Evolutionary conservation across 2,113 vertebrate genomes (phyloP).

Genomic region (Calonectris borealis): DNA sequence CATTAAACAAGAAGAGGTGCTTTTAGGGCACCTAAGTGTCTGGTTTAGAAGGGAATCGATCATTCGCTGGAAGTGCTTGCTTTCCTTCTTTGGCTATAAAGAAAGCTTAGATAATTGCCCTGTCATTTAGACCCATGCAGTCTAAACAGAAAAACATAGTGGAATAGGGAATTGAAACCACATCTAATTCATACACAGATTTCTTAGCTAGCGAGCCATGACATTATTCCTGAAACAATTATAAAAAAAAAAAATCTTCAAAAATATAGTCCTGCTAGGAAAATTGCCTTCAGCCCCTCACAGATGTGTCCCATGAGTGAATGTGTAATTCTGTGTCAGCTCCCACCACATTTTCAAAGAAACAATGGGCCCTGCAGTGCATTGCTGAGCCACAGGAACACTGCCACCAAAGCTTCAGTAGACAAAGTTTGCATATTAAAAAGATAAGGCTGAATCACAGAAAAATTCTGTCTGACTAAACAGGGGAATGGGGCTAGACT

Average conservation of each 20-base stretch:
- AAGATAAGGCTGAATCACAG: neutral
- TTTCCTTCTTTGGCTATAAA: neutral
- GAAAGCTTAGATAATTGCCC: neutral
- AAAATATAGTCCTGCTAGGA: neutral
- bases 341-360: neutral
- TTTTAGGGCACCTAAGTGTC: neutral
- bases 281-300: neutral
- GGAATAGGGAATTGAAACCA: neutral
- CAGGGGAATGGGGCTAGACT: neutral
- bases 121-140: neutral
- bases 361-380: neutral
- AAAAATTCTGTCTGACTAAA: neutral
- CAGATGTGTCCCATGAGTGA: neutral
- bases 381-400: neutral
- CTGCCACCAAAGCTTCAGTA: neutral
- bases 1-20: neutral
- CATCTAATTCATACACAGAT: neutral
- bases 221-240: neutral
- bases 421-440: neutral
- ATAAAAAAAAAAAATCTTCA: neutral
- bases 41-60: neutral
- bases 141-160: neutral
- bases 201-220: neutral
- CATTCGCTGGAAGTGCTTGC: neutral
- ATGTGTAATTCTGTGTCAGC: neutral